Evolutionary conservation across 2,113 vertebrate species (phyloP).

Genomic region (Podarcis muralis): DNA sequence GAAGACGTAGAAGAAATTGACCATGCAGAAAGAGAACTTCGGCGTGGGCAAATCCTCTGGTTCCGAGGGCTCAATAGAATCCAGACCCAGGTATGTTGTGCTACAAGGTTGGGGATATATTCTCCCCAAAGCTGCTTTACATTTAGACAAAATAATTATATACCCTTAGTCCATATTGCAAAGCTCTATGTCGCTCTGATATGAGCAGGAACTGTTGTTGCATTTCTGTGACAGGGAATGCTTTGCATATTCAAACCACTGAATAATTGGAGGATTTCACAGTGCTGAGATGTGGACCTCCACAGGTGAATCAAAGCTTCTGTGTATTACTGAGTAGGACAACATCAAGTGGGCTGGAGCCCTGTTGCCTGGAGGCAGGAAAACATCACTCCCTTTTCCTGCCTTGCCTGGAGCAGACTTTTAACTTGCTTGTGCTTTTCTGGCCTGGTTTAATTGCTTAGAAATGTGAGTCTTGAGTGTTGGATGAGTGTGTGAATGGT

Average conservation of each 20-base stretch:
- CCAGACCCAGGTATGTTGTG: conserved; percentile 91
- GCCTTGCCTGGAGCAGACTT: too few relatives aligned
- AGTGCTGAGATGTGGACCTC: neutral
- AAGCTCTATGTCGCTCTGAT: neutral
- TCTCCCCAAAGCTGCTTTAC: neutral
- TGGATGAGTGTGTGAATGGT: too few relatives aligned
- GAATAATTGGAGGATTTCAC: neutral
- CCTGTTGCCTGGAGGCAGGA: too few relatives aligned
- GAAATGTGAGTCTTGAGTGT: too few relatives aligned
- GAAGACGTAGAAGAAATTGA: conserved; percentile 98
- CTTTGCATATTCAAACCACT: neutral
- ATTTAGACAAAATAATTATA: neutral
- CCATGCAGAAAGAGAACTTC: conserved; percentile 93
- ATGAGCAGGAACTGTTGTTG: neutral
- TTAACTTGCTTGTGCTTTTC: too few relatives aligned
- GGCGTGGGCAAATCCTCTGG: conserved; percentile 98
- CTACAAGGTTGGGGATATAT: neutral
- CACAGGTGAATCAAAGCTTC: neutral
- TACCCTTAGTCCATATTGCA: neutral
- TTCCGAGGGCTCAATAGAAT: conserved; percentile 98
- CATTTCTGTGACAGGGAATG: neutral
- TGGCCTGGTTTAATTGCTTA: too few relatives aligned
- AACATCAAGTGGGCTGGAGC: too few relatives aligned
- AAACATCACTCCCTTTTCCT: too few relatives aligned
- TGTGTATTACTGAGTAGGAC: too few relatives aligned